Base-by-base conservation (phyloP, 2,888 invertebrate genomes). In the Elaeidobius kamerunicus region DNA sequence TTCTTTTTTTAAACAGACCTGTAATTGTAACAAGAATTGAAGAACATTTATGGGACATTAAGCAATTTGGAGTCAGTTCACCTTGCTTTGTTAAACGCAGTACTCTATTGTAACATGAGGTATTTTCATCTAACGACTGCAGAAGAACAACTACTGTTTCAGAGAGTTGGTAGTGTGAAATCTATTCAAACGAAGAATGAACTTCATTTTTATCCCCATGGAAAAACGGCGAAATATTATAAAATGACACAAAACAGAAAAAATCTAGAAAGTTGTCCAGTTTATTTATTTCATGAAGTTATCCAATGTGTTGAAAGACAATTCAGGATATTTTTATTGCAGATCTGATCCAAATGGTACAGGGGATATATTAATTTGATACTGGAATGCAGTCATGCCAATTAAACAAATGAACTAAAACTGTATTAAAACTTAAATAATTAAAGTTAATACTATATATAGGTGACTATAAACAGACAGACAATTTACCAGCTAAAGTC, bases 101-200 rank as follows among this genome's bases (percentile, higher is more conserved):
- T 94, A 0, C 86, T 94, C 81, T 94, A 90, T 73, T 91, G 92
- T 73, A 92, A 92, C 71, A 92, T 92, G 1, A 92, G 92, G 75
- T 88, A 91, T 75, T 93, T 93, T 71, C 86, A 88, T 75, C 78
- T 94, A 59, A 86, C 86, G 86, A 86, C 86, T 0, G 85, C 89
- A 3, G 89, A 91, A 49, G 90, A 91, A 61, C 92, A 93, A 67
- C 84, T 88, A 83, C 83, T 86, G 69, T 73, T 93, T 57, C 90
- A 91, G 0, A 91, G 92, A 72, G 86, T 87, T 0, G 90, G 91
- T 66, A 88, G 93, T 66, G 86, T 90, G 85, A 91, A 91, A 70
- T n/a, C n/a, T n/a, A n/a, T n/a, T n/a, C 89, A 88, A 88, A 87
- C 86, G 67, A 55, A 34, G 14, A 18, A n/a, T 1, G 43, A 34